Evolutionary conservation across 2,797 vertebrate species (phyloP), one percentile per base, ranked within the genome.

Genomic region (Fundulus diaphanus): DNA sequence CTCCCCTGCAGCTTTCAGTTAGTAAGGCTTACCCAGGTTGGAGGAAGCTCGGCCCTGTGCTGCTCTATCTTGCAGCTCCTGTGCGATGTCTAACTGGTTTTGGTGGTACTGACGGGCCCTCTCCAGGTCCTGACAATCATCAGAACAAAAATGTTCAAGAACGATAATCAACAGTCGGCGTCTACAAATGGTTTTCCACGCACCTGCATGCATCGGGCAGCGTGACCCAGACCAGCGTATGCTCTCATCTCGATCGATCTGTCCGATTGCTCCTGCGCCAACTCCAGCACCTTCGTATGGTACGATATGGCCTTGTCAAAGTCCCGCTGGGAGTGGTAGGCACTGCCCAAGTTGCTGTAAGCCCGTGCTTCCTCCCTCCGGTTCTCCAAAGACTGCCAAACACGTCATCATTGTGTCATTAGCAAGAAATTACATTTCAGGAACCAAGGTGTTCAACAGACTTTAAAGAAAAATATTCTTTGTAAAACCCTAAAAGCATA

Each of bases 261-360:
- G 94, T 99, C 97, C 9, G 68, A 83, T 86, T 97, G 92, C 85
- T 98, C 96, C 89, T 94, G 96, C 0, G 97, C 97, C 90, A 99
- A 72, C 93, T 97, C 96, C 90, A 99, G 87, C 31, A 99, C 98
- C 0, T 95, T 96, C 20, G 95, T 97, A 86, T 99, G 98, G 92
- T 97, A 99, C 0, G 97, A 98, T 86, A 97, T 95, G 83, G 98
- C 98, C 92, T 98, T 98, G 94, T 98, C 97, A 0, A 98, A 99
- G 94, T 99, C 97, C 18, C 97, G 94, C 46, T 96, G 95, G 80
- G 97, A 98, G 94, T 99, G 98, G 90, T 97, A 97, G 75, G 98
- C 97, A 0, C 98, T 99, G 90, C 98, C 98, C 83, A 99, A 94
- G 93, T 99, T 99, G 94, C 98, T 99, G 94, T 99, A 99, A 9